A percentile compares a stretch with the other conserved stretches of the same genome.
Evolutionary conservation across 1,140 invertebrate genomes (phyloP).

Genomic region (Eupeodes corollae): DNA sequence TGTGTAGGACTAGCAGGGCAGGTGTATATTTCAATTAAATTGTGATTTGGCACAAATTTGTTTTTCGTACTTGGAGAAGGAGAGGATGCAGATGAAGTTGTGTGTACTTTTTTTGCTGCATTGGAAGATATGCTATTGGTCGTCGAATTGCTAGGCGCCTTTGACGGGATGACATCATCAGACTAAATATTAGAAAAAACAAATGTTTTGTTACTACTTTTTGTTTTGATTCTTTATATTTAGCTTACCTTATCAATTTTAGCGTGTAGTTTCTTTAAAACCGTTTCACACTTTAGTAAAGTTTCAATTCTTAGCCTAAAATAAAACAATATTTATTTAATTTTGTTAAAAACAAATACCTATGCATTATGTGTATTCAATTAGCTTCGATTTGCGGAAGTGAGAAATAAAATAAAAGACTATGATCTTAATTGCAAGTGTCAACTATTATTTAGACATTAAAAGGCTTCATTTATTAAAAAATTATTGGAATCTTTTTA

Average conservation of each 20-base stretch:
- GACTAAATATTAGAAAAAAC: conserved; percentile 2
- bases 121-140: too few species aligned
- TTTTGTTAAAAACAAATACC: conserved; percentile 1
- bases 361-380: too few species aligned
- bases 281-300: conserved; percentile 9
- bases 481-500: too few species aligned
- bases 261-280: conserved; percentile 8
- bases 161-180: not conserved
- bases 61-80: not conserved
- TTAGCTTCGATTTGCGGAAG: too few species aligned
- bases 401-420: too few species aligned
- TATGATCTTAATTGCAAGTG: too few species aligned
- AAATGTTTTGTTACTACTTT: not conserved
- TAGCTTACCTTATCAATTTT: conserved; percentile 13
- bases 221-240: not conserved
- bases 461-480: too few species aligned
- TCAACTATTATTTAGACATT: too few species aligned
- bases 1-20: conserved; percentile 5
- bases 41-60: not conserved
- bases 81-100: not conserved
- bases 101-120: too few species aligned
- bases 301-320: conserved; percentile 12
- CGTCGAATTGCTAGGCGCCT: not conserved
- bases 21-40: not conserved
- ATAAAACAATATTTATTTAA: not conserved